A percentile compares a stretch with the other conserved stretches of the same genome.
Evolutionary conservation across 2,113 vertebrate species (phyloP).

Genomic region (Uria lomvia): DNA sequence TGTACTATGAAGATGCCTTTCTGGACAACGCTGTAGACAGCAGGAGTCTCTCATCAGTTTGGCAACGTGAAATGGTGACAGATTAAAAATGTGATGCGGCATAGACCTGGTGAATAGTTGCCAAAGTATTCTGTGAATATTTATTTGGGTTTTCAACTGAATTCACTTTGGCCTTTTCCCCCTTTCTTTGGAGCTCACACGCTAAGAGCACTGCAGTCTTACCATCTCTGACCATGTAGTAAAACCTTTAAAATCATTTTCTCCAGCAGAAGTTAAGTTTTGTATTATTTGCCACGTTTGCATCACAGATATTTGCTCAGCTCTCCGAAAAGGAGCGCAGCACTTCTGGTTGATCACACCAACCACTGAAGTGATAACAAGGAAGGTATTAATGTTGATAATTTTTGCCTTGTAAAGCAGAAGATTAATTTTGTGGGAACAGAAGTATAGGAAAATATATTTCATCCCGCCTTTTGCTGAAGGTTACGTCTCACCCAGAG

Average conservation of each 20-base stretch:
- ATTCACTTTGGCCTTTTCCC: neutral
- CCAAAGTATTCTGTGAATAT: neutral
- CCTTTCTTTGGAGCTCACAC: neutral
- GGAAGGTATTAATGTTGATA: neutral
- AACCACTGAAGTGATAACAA: accelerated
- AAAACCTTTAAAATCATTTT: neutral
- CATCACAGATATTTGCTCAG: neutral
- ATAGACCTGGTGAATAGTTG: neutral
- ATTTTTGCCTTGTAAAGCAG: neutral
- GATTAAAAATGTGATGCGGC: neutral
- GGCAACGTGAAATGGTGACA: neutral
- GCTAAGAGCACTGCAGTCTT: neutral
- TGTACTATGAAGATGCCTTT: neutral
- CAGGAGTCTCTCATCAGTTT: neutral
- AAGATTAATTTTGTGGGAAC: neutral
- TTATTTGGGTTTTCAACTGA: neutral
- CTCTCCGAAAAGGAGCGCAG: neutral
- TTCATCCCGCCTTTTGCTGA: neutral
- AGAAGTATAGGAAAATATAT: neutral
- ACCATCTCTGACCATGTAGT: neutral
- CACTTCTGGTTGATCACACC: neutral
- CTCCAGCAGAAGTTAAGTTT: neutral
- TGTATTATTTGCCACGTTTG: neutral
- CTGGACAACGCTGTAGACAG: neutral
- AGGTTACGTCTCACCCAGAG: neutral